These are phyloP conservation scores for Rosalia funebris DNA, from an alignment of 2,888 invertebrate species.

Conservation along the genomic window DNA sequence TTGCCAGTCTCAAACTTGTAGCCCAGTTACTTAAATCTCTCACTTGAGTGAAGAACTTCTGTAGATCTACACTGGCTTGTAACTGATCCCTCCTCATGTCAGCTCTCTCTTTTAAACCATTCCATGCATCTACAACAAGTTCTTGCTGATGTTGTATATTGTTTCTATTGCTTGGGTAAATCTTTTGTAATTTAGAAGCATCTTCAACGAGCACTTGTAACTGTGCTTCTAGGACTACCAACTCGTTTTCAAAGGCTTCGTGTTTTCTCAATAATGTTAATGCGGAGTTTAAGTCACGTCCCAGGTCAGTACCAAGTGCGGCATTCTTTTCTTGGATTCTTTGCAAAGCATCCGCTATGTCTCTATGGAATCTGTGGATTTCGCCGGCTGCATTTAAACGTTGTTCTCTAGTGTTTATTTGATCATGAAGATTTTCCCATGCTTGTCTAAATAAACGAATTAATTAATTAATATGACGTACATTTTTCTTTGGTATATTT, in stretches of 20 bases:
- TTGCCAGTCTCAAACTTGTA: constrained; percentile 77
- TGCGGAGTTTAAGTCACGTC: constrained; percentile 87
- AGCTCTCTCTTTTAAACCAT: constrained; percentile 83
- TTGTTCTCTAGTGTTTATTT: constrained; percentile 86
- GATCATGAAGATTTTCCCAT: constrained; percentile 89
- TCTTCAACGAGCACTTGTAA: constrained; percentile 92
- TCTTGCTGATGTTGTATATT: constrained; percentile 90
- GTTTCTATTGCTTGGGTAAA: constrained; percentile 91
- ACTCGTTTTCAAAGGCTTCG: constrained; percentile 92
- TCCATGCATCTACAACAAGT: constrained; percentile 89
- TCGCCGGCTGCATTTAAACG: constrained; percentile 94
- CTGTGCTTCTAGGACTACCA: constrained; percentile 91
- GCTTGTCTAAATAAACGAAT: constrained; percentile 69
- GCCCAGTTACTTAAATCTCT: constrained; percentile 92
- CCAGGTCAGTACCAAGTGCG: constrained; percentile 81
- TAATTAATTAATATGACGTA: no score
- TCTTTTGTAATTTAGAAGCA: constrained; percentile 84
- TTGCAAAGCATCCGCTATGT: constrained; percentile 89
- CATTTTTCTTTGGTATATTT: no score
- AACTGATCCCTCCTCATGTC: constrained; percentile 82
- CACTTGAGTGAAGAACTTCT: constrained; percentile 86
- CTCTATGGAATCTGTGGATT: constrained; percentile 96
- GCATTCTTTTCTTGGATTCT: constrained; percentile 91
- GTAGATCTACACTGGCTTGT: constrained; percentile 87
- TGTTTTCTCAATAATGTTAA: constrained; percentile 85